Evolutionary conservation across 2,797 vertebrate species (phyloP), one percentile per base, ranked within the genome.

Genomic region (Ibycter americanus): DNA sequence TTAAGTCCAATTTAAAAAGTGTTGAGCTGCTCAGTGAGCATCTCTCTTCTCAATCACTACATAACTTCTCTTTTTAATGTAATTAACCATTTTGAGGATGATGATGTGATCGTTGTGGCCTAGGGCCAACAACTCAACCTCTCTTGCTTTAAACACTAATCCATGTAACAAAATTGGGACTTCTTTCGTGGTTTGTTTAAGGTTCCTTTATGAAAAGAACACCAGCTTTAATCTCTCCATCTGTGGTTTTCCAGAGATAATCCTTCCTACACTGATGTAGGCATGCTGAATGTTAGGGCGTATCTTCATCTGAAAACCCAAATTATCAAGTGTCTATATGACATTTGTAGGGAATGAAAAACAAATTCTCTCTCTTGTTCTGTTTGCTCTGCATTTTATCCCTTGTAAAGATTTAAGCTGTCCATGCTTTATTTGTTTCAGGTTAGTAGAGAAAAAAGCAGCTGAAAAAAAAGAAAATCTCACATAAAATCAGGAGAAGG

Each of bases 201-300:
- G 85, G 73, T 83, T 89, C 17, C n/a, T 31, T 83, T 93, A 44
- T 20, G 67, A 83, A 83, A 83, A 47, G 13, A 83, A 42, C 54
- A 89, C 38, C 13, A 82, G 62, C 77, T 96, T 83, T 90, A 92
- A 92, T 96, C 73, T 76, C 70, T 90, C 89, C 59, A 90, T 94
- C 90, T 95, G 90, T 93, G 61, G 32, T 79, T 90, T 95, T 90
- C 88, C 79, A 90, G 92, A 95, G 78, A 94, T 80, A 84, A 73
- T 89, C 78, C 92, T 95, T 84, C 94, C 95, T 89, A 87, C 94
- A 83, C 59, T 18, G 84, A 65, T 79, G 55, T 85, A 79, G 71
- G 85, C 87, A 80, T 42, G 59, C 81, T 84, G 89, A 94, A 84
- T 20, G 2, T 54, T 62, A 84, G 73, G 42, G 27, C 32, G 25